Evolutionary conservation across 2,113 vertebrate genomes (phyloP).

Genomic region (Eira barbara): DNA sequence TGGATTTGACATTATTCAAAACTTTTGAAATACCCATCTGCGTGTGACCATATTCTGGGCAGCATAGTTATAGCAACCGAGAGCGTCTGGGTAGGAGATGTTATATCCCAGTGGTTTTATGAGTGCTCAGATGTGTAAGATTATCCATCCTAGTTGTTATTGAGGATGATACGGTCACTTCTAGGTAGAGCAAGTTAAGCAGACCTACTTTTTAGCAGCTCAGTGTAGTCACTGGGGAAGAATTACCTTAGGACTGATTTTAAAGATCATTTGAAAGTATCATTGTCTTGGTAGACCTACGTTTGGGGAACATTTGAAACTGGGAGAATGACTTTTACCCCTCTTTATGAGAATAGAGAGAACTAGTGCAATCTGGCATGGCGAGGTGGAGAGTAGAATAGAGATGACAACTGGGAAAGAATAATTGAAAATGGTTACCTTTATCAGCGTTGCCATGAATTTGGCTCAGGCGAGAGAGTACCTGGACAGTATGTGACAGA

Average conservation of each 20-base stretch:
- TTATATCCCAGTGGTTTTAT: not conserved
- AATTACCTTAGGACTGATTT: not conserved
- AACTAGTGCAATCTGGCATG: fast-evolving
- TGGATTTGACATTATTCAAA: not conserved
- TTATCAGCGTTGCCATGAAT: not conserved
- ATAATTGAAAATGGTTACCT: not conserved
- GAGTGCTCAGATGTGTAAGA: not conserved
- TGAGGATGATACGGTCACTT: not conserved
- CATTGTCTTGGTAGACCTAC: not conserved
- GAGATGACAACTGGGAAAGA: not conserved
- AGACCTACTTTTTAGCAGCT: not conserved
- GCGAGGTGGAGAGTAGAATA: not conserved
- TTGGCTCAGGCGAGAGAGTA: not conserved
- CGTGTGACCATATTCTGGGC: not conserved
- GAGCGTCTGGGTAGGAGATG: too few relatives aligned
- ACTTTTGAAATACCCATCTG: not conserved
- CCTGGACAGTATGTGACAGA: not conserved
- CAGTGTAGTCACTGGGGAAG: not conserved
- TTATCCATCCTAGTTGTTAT: not conserved
- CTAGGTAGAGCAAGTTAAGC: not conserved
- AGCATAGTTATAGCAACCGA: not conserved
- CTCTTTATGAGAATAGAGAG: not conserved
- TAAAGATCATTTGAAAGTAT: not conserved
- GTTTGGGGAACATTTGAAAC: not conserved
- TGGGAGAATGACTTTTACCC: not conserved